Conservation (phyloP, 2,888 invertebrate genomes). For the Agrochola lota region DNA sequence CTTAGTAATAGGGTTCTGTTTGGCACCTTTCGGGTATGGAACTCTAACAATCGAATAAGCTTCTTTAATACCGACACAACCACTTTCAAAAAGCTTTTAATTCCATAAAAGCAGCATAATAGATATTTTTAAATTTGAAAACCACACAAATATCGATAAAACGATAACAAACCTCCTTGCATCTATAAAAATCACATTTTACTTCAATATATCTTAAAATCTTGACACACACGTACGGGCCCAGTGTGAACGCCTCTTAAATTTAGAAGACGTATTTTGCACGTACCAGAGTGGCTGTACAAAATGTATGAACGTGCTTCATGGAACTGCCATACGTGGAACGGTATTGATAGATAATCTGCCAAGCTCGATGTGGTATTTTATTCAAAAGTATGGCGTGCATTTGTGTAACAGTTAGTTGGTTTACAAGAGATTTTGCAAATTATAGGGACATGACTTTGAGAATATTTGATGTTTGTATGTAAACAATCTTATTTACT, state of each 20-base stretch:
- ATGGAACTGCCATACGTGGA: constrained; percentile 2
- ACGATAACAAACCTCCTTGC: constrained; percentile 2
- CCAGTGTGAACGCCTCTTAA: constrained; percentile 48
- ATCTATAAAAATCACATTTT: constrained; percentile 42
- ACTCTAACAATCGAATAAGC: neutral
- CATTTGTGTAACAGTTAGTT: neutral
- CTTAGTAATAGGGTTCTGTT: too few relatives aligned
- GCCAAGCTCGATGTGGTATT: constrained; percentile 18
- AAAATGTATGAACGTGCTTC: constrained; percentile 52
- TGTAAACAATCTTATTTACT: too few relatives aligned
- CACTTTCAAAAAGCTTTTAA: neutral
- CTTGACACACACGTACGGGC: constrained; percentile 51
- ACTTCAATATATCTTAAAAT: constrained; percentile 33
- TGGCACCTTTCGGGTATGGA: too few relatives aligned
- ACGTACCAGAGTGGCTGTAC: constrained; percentile 42
- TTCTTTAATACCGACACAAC: neutral
- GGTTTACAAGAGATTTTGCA: neutral
- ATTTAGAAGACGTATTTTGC: constrained; percentile 58
- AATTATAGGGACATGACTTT: too few relatives aligned
- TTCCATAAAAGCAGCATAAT: neutral
- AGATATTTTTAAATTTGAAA: neutral
- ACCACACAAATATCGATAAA: constrained; percentile 16
- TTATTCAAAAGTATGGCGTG: constrained; percentile 31
- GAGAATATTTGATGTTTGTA: too few relatives aligned
- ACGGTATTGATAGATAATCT: constrained; percentile 36